Percentiles rank a stretch among this genome's conserved stretches.
Evolutionary conservation across 2,797 vertebrate species (phyloP).

Genomic region (Holocentrus rufus): DNA sequence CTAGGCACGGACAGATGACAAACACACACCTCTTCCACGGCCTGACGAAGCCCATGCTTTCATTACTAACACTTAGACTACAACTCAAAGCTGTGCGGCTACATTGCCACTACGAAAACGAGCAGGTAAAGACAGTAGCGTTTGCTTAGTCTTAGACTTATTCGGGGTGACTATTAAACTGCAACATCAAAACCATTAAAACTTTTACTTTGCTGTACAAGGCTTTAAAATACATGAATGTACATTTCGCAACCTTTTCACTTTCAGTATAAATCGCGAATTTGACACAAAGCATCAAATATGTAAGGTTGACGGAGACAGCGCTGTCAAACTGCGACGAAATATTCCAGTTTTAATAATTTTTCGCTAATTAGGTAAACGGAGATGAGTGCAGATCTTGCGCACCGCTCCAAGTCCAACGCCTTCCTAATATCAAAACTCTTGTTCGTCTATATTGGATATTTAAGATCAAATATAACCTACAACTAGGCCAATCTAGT

Average conservation of each 20-base stretch:
- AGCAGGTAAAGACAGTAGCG: neutral
- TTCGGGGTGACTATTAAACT: slow-evolving; percentile 6
- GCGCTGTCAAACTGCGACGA: neutral
- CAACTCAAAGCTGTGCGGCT: slow-evolving; percentile 24
- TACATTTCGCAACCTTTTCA: neutral
- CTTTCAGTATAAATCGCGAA: neutral
- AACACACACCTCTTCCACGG: slow-evolving; percentile 61
- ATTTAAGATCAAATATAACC: slow-evolving; percentile 1
- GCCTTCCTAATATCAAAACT: slow-evolving; percentile 40
- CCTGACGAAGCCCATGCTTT: slow-evolving; percentile 70
- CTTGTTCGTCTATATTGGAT: slow-evolving; percentile 30
- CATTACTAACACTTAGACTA: slow-evolving; percentile 23
- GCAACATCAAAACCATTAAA: slow-evolving; percentile 22
- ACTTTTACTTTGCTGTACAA: slow-evolving; percentile 39
- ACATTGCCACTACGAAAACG: neutral
- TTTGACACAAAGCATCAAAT: slow-evolving; percentile 1
- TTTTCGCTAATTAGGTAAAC: slow-evolving; percentile 16
- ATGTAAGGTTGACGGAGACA: neutral
- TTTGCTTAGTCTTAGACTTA: slow-evolving; percentile 32
- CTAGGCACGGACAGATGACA: slow-evolving; percentile 65
- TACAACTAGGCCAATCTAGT: slow-evolving; percentile 14
- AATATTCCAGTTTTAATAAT: slow-evolving; percentile 3
- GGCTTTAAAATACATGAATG: neutral
- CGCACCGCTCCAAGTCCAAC: slow-evolving; percentile 33
- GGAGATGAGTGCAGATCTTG: slow-evolving; percentile 10